Conservation (phyloP, 1,140 invertebrate species). For the Papilio aristodemus region DNA sequence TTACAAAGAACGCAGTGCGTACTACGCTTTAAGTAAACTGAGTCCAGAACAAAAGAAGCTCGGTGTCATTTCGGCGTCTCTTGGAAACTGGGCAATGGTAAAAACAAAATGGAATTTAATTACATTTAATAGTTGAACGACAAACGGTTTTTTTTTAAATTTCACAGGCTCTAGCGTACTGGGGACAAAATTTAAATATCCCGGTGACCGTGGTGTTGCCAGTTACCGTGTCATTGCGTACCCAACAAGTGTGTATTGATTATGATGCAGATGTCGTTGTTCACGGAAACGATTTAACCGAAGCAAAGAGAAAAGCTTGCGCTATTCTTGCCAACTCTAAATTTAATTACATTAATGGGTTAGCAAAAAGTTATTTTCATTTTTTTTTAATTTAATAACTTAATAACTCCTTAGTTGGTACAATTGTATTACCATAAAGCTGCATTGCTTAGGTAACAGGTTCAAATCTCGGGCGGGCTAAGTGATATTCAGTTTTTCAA, state of each 20-base stretch:
- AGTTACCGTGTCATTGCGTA: slow-evolving; percentile 90
- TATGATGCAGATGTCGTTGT: slow-evolving; percentile 91
- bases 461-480: too few relatives aligned
- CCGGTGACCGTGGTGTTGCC: slow-evolving; percentile 96
- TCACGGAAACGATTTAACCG: slow-evolving; percentile 88
- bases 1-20: slow-evolving; percentile 94
- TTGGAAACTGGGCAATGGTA: slow-evolving; percentile 93
- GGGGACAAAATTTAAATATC: slow-evolving; percentile 88
- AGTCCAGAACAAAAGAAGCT: slow-evolving; percentile 84
- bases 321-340: slow-evolving; percentile 84
- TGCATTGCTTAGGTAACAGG: too few relatives aligned
- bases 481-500: too few relatives aligned
- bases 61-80: slow-evolving; percentile 93
- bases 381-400: too few relatives aligned
- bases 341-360: slow-evolving; percentile 92
- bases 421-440: too few relatives aligned
- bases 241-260: slow-evolving; percentile 89
- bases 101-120: slow-evolving; percentile 58
- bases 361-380: slow-evolving; percentile 41
- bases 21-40: slow-evolving; percentile 88
- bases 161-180: slow-evolving; percentile 80
- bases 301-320: slow-evolving; percentile 88
- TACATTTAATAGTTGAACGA: too few relatives aligned
- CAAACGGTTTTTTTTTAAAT: background rate
- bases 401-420: too few relatives aligned